A percentile compares a stretch with the other conserved stretches of the same genome.
Conservation (phyloP, 2,888 invertebrate genomes). For the Crepidodera aurea region DNA sequence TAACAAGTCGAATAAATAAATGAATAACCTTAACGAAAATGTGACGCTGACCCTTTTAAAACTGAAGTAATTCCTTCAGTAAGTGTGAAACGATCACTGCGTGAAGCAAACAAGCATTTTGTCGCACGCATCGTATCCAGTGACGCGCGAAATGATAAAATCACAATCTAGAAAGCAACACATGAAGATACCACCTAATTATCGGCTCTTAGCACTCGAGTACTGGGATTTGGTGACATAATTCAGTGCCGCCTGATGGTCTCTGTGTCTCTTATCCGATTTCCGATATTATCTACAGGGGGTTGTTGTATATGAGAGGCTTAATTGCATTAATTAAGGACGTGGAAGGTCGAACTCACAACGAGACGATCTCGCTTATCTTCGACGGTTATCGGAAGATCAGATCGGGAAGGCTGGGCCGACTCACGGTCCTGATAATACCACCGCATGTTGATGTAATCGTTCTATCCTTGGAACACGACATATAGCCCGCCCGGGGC, state of each 20-base stretch:
- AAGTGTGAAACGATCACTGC: too few species aligned
- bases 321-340: slow-evolving; percentile 62
- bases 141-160: slow-evolving; percentile 42
- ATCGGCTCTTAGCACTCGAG: slow-evolving; percentile 47
- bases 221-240: slow-evolving; percentile 54
- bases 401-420: slow-evolving; percentile 51
- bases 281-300: slow-evolving; percentile 57
- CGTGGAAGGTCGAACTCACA: slow-evolving; percentile 60
- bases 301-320: slow-evolving; percentile 60
- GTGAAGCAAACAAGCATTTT: background rate
- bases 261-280: slow-evolving; percentile 52
- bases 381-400: slow-evolving; percentile 55
- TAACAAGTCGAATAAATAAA: background rate
- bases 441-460: slow-evolving; percentile 47
- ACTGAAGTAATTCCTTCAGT: too few species aligned
- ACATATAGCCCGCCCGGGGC: slow-evolving; percentile 19
- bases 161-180: slow-evolving; percentile 45
- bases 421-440: slow-evolving; percentile 41
- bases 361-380: slow-evolving; percentile 58
- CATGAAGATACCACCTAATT: slow-evolving; percentile 55
- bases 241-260: slow-evolving; percentile 47
- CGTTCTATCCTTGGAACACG: slow-evolving; percentile 47
- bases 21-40: too few species aligned
- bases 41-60: too few species aligned
- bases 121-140: background rate